phyloP scores from a whole-genome alignment of 2,797 vertebrate genomes.

The Trachops cirrhosus region DNA sequence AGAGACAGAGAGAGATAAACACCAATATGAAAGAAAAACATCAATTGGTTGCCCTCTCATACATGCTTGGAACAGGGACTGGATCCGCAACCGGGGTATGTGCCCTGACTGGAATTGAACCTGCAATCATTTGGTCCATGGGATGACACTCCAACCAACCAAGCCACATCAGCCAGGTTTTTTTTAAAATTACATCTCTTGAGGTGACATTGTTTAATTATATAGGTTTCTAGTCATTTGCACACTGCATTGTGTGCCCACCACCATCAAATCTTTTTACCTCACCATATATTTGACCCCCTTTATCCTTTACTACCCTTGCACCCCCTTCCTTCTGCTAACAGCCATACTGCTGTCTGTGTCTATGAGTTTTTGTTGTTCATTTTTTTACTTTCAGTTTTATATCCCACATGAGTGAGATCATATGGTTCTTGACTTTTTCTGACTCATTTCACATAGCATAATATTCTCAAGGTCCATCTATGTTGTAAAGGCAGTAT shows the following conservation, averaged over 20 bases:
- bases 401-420: not conserved
- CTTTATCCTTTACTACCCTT: not conserved
- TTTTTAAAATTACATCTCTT: not conserved
- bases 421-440: not conserved
- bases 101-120: too few relatives aligned
- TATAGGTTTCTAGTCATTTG: not conserved
- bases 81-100: too few relatives aligned
- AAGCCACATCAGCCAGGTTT: too few relatives aligned
- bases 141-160: too few relatives aligned
- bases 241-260: not conserved
- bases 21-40: too few relatives aligned
- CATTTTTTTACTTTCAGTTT: not conserved
- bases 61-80: too few relatives aligned
- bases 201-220: not conserved
- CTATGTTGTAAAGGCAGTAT: not conserved
- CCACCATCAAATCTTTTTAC: not conserved
- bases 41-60: too few relatives aligned
- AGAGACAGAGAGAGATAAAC: too few relatives aligned
- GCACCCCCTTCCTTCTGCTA: not conserved
- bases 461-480: not conserved
- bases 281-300: not conserved
- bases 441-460: not conserved
- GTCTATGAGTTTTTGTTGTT: not conserved
- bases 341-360: not conserved
- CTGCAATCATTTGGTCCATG: too few relatives aligned